A percentile compares a stretch with the other conserved stretches of the same genome.
These are phyloP conservation scores for Microchrysa polita DNA, from an alignment of 2,888 invertebrate species.

Conservation along the genomic window DNA sequence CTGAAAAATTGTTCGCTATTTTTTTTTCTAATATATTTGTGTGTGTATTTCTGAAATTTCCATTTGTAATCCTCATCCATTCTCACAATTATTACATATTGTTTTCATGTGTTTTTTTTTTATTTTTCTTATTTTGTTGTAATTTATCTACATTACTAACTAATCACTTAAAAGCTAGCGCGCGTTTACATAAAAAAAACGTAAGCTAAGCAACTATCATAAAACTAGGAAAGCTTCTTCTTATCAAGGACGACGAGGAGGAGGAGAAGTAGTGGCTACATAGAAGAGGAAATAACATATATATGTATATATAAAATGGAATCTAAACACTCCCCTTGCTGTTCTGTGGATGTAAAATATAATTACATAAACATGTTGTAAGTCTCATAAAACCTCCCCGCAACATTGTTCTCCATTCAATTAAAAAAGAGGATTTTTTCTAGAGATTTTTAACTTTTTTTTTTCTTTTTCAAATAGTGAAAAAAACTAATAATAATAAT, in stretches of 20 bases:
- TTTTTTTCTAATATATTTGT: neutral
- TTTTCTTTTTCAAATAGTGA: conserved; percentile 1
- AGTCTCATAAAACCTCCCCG: no score
- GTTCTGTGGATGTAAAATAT: no score
- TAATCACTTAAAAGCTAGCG: conserved; percentile 33
- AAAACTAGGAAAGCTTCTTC: conserved; percentile 33
- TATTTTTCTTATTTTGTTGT: conserved; percentile 21
- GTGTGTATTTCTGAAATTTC: neutral
- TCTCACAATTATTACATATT: no score
- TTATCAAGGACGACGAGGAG: no score
- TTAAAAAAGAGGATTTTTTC: neutral
- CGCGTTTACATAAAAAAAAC: conserved; percentile 11
- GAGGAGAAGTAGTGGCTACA: no score
- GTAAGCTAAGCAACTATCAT: conserved; percentile 31
- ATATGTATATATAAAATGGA: no score
- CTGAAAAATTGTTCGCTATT: no score
- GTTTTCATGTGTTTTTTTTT: no score
- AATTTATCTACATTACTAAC: conserved; percentile 38
- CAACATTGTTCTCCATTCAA: no score
- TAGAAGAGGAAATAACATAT: conserved; percentile 39
- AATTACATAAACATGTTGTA: no score
- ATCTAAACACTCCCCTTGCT: neutral
- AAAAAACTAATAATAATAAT: conserved; percentile 26
- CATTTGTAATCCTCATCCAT: neutral
- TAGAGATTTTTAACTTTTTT: no score